Base-by-base conservation (phyloP, 2,888 invertebrate species). In the Thymelicus lineola region DNA sequence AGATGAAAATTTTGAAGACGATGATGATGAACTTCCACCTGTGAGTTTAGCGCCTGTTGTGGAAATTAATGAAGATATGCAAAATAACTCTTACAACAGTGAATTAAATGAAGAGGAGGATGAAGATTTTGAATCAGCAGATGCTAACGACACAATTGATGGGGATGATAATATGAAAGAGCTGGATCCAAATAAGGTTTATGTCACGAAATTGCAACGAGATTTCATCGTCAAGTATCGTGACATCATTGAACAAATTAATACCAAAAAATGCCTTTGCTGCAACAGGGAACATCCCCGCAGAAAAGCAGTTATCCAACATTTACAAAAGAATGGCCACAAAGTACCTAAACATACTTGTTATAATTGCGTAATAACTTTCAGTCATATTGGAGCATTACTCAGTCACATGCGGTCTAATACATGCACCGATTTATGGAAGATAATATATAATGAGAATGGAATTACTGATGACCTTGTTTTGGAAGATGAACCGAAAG, bases 261-360 rank as follows among this genome's bases (percentile, higher is more conserved):
- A 94, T 72, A 94, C 94, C 0, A 93, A 93, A 75, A 85, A 88
- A 28, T 94, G 94, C 74, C 81, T 93, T 36, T 94, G 94, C 74
- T 94, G 94, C 72, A 88, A 93, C 59, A 86, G 86, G 73, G 89
- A 90, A 75, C 89, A 94, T 77, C 94, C 94, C 2, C 88, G 94
- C 2, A 83, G 94, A 70, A 94, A 94, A 79, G 93, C 94, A 12
- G 94, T 94, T 48, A 94, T 94, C 75, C 94, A 94, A 73, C 94
- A 94, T 78, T 82, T 94, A 69, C 94, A 94, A 80, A 94, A 94
- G 82, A 94, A 93, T 80, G 94, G 94, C 3, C 89, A 91, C 72
- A 93, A 93, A 85, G 95, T 95, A 63, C 95, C 95, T 0, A 94
- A 95, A 76, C 95, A 95, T 76, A 95, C 95, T 0, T 95, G 95